Evolutionary conservation across 2,113 vertebrate species (phyloP).

Genomic region (Elephas maximus): DNA sequence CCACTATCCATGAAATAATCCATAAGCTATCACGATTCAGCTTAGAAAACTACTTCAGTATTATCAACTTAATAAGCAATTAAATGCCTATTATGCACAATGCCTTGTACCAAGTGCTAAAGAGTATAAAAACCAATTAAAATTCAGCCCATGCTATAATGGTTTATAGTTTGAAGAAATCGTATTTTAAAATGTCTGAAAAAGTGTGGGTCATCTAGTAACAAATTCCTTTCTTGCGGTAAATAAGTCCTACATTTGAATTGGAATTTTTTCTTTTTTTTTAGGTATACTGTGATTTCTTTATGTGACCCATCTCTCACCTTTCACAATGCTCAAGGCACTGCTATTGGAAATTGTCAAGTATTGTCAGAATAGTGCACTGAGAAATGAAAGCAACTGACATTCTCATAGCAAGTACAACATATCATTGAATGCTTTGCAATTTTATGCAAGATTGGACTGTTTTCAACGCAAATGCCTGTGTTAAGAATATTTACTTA

Average conservation of each 20-base stretch:
- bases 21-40: not conserved
- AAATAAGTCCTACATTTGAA: not conserved
- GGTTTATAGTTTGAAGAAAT: not conserved
- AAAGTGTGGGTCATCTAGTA: not conserved
- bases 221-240: not conserved
- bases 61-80: not conserved
- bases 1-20: not conserved
- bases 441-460: not conserved
- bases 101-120: not conserved
- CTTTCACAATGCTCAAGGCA: conserved; percentile 63
- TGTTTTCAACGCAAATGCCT: conserved; percentile 53
- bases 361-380: conserved; percentile 63
- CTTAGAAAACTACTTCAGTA: not conserved
- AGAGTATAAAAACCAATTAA: not conserved
- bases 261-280: not conserved
- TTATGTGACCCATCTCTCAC: conserved; percentile 42
- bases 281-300: conserved; percentile 63
- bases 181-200: not conserved
- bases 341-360: conserved; percentile 71
- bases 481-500: not conserved
- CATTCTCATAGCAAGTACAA: conserved; percentile 8
- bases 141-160: not conserved
- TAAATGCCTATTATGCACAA: not conserved
- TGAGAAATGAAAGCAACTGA: conserved; percentile 67
- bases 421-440: conserved; percentile 58